Evolutionary conservation across 2,888 invertebrate species (phyloP).

Genomic region (Aspidiotus rigidus): DNA sequence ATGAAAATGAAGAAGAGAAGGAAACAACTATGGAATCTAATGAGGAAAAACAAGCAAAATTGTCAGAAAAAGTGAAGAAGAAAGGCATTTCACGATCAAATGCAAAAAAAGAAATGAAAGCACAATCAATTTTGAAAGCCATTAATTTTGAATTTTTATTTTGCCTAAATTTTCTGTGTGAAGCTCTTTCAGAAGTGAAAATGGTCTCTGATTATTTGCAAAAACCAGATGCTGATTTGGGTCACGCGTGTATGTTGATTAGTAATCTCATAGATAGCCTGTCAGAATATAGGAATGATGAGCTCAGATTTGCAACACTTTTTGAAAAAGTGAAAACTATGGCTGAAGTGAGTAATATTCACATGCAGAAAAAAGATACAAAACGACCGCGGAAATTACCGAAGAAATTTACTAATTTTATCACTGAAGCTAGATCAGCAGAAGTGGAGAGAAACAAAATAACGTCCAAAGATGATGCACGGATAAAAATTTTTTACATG

Average conservation of each 20-base stretch:
- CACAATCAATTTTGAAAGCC: constrained; percentile 9
- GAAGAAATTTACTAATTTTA: constrained; percentile 11
- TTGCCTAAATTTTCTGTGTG: constrained; percentile 15
- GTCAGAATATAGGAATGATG: not conserved
- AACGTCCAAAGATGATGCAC: not conserved
- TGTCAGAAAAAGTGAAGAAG: not conserved
- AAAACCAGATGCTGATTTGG: constrained; percentile 14
- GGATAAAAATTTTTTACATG: not conserved
- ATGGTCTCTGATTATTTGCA: constrained; percentile 28
- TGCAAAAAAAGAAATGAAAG: constrained; percentile 10
- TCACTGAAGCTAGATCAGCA: constrained; percentile 6
- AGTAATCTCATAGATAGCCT: constrained; percentile 14
- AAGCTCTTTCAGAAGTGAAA: constrained; percentile 18
- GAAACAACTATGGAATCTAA: not conserved
- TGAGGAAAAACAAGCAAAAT: not conserved
- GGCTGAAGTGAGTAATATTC: not conserved
- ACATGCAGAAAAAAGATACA: not conserved
- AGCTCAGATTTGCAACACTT: not conserved
- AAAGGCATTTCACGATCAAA: not conserved
- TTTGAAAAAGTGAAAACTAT: not conserved
- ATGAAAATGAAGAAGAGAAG: not conserved
- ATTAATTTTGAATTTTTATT: constrained; percentile 21
- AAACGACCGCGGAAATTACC: constrained; percentile 3
- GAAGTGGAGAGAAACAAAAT: not conserved
- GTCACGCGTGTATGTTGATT: constrained; percentile 9